These are phyloP conservation scores for Limosa lapponica DNA, from an alignment of 2,797 vertebrate genomes.

Conservation along the genomic window DNA sequence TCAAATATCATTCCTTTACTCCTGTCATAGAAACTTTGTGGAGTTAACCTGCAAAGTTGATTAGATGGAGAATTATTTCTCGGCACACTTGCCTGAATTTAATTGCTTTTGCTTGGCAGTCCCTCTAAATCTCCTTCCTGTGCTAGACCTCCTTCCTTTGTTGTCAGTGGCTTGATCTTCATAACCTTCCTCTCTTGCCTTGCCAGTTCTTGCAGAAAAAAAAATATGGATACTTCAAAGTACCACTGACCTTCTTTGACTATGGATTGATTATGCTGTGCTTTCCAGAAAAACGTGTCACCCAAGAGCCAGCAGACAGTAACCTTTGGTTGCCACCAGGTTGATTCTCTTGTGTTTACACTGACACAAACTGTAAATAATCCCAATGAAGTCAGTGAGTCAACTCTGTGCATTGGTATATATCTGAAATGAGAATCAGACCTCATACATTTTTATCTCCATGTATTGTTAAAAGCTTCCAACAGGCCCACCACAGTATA, in stretches of 20 bases:
- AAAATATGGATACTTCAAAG: not conserved
- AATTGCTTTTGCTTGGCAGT: not conserved
- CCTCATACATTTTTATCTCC: not conserved
- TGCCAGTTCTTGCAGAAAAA: not conserved
- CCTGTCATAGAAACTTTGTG: not conserved
- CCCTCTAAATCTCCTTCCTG: not conserved
- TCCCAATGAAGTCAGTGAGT: not conserved
- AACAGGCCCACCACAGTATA: not conserved
- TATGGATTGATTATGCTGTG: not conserved
- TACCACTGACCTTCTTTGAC: not conserved
- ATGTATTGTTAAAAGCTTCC: not conserved
- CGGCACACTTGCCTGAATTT: not conserved
- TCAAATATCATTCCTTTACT: not conserved
- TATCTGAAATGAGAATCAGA: conserved; percentile 22
- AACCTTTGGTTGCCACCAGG: not conserved
- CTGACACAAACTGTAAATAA: not conserved
- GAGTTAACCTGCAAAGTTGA: not conserved
- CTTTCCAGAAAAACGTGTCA: not conserved
- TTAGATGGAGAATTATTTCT: not conserved
- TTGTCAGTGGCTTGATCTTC: not conserved
- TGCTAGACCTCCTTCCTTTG: not conserved
- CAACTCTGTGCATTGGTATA: not conserved
- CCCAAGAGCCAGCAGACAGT: not conserved
- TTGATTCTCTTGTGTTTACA: not conserved
- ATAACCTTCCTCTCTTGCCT: not conserved